Percentiles rank a stretch among this genome's conserved stretches.
Evolutionary conservation across 2,888 invertebrate genomes (phyloP).

Genomic region (Linnaemya vulpina): DNA sequence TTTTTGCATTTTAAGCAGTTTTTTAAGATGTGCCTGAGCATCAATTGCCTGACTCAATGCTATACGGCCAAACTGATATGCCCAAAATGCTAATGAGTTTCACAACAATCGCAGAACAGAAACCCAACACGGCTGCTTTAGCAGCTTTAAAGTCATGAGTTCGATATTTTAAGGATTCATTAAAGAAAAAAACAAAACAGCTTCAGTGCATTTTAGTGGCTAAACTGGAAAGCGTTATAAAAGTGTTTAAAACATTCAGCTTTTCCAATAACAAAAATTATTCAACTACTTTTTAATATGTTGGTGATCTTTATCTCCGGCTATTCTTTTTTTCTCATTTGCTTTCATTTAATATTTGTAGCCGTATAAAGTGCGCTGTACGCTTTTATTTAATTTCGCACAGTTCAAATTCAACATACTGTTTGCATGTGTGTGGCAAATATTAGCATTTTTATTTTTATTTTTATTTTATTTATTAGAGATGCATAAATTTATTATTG

Average conservation of each 20-base stretch:
- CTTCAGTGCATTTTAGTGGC: not conserved
- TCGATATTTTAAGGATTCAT: too few species aligned
- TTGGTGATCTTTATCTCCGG: conserved; percentile 30
- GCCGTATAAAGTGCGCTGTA: not conserved
- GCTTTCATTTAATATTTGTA: conserved; percentile 12
- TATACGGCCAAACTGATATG: conserved; percentile 20
- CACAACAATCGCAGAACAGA: conserved; percentile 47
- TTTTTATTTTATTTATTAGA: conserved; percentile 64
- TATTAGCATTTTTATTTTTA: conserved; percentile 71
- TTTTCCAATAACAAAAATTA: not conserved
- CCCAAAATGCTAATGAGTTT: conserved; percentile 56
- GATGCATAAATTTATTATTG: conserved; percentile 58
- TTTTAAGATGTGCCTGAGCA: conserved; percentile 24
- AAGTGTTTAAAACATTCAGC: not conserved
- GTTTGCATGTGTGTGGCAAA: conserved; percentile 54
- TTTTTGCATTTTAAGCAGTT: conserved; percentile 55
- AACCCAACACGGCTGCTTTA: not conserved
- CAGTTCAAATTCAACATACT: not conserved
- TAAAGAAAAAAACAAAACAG: not conserved
- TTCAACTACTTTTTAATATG: conserved; percentile 46
- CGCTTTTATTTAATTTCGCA: conserved; percentile 16
- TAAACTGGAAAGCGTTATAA: not conserved
- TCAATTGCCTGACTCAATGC: conserved; percentile 17
- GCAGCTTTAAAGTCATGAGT: conserved; percentile 22
- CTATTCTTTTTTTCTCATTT: conserved; percentile 9